Base-by-base conservation (phyloP, 2,113 vertebrate genomes). In the Campylorhamphus procurvoides region DNA sequence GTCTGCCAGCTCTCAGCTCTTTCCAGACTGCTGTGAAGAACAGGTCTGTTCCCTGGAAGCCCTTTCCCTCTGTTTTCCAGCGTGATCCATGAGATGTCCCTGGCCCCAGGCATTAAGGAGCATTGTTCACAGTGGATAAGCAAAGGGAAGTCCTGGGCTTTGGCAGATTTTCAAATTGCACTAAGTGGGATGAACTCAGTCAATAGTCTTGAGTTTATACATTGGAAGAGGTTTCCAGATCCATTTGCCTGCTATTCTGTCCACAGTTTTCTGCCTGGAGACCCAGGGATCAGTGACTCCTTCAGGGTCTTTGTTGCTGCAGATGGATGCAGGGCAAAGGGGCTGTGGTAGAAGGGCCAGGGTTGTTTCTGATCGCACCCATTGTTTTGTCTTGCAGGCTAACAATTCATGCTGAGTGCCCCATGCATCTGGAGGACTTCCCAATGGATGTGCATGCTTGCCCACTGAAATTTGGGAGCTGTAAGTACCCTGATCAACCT, bases 391-490 rank as follows among this genome's bases (percentile, higher is more conserved):
- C 35, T 95, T 93, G 74, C 40, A 99, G 99, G 97, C 97, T 99
- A 94, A 99, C 99, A 18, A 99, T 99, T 90, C 99, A 99, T 42
- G 99, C 99, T 1, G 99, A 99, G 97, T 99, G 99, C 77, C 99
- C 99, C 60, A 99, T 99, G 99, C 99, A 99, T 95, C 98, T 99
- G 97, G 99, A 99, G 96, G 99, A 99, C 94, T 99, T 99, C 97
- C 99, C 99, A 3, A 99, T 99, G 99, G 99, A 99, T 46, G 98
- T 99, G 37, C 99, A 99, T 8, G 99, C 99, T 76, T 99, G 99
- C 95, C 99, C 99, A 5, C 98, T 99, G 90, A 99, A 99, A 97
- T 99, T 99, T 93, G 99, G 99, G 97, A 99, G 99, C 97, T 99
- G 99, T 99, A 98, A 98, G 99, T 99, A 91, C 59, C 69, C 27